Evolutionary conservation across 2,888 invertebrate genomes (phyloP), one percentile per base, ranked within the genome.

Genomic region (Cryptocephalus primarius): DNA sequence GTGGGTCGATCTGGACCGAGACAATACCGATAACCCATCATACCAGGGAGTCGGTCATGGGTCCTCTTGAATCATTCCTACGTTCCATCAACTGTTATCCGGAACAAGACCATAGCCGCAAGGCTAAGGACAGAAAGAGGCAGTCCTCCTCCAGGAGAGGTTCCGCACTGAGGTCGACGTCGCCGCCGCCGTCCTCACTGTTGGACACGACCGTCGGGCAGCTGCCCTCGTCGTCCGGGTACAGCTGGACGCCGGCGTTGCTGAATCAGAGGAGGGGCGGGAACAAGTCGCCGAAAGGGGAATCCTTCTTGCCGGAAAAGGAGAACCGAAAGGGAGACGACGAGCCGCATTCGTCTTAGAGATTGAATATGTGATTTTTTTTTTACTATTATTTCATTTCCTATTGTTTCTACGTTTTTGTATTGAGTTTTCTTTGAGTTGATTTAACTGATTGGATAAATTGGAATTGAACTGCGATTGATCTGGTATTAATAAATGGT

Each of bases 201-300:
- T 11, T 9, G 11, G 34, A 33, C 9, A 4, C n/a, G 1, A 11
- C 40, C 22, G 45, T 61, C 40, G 58, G 60, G 40, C 43, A 43
- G 36, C 43, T 33, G 12, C 14, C 43, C 8, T 31, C 33, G 2
- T 56, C 62, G 32, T 58, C 60, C 34, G 64, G 62, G 33, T 70
- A 68, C 55, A 69, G 67, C 54, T 70, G 70, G 70, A 68, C 69
- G 8, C 69, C 69, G 8, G 67, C 69, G 4, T 56, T 68, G 39
- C 52, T 69, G 46, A 61, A 55, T 38, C 65, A 66, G 48, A 48
- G 67, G 39, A 48, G 67, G 40, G 57, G 64, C 40, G 51, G 59
- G 6, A 51, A 44, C 8, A 65, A 62, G 45, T 49, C 57, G 9
- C 54, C 56, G 42, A 61, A 62, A 46, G 54, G 55, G 41, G 64